Evolutionary conservation across 2,113 vertebrate genomes (phyloP).

Genomic region (Muntiacus reevesi): DNA sequence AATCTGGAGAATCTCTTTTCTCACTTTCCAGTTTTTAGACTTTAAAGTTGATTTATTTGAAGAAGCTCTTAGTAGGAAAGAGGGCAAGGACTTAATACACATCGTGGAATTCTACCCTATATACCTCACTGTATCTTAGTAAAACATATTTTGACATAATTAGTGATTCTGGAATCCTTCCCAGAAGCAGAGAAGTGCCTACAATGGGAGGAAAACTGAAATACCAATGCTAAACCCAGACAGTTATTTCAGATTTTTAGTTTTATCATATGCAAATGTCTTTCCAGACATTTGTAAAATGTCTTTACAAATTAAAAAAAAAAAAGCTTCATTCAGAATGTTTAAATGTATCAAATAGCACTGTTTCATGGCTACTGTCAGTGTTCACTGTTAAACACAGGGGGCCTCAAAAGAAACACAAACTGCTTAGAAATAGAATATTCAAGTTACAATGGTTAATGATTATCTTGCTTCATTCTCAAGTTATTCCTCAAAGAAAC

Average conservation of each 20-base stretch:
- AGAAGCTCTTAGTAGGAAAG: slow-evolving; percentile 60
- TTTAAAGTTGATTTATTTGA: slow-evolving; percentile 70
- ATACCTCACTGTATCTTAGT: slow-evolving; percentile 70
- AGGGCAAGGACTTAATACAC: slow-evolving; percentile 58
- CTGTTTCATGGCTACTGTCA: slow-evolving; percentile 66
- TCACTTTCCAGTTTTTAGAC: neutral
- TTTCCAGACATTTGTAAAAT: neutral
- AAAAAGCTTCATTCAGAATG: slow-evolving; percentile 67
- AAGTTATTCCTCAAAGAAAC: slow-evolving; percentile 28
- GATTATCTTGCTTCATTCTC: slow-evolving; percentile 26
- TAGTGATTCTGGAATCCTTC: slow-evolving; percentile 74
- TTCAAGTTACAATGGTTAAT: slow-evolving; percentile 40
- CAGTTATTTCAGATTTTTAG: slow-evolving; percentile 74
- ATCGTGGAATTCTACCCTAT: slow-evolving; percentile 50
- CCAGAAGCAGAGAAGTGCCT: slow-evolving; percentile 68
- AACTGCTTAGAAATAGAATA: slow-evolving; percentile 27
- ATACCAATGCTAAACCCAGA: slow-evolving; percentile 63
- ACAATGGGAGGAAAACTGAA: slow-evolving; percentile 44
- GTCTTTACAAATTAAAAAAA: neutral
- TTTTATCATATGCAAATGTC: slow-evolving; percentile 70
- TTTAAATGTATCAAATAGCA: slow-evolving; percentile 76
- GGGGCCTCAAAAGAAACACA: neutral
- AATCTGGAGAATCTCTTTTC: neutral
- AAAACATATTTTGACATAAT: slow-evolving; percentile 80
- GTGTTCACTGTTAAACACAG: slow-evolving; percentile 44